Base-by-base conservation (phyloP, 2,888 invertebrate genomes). In the Macrosoma leucophasiata region DNA sequence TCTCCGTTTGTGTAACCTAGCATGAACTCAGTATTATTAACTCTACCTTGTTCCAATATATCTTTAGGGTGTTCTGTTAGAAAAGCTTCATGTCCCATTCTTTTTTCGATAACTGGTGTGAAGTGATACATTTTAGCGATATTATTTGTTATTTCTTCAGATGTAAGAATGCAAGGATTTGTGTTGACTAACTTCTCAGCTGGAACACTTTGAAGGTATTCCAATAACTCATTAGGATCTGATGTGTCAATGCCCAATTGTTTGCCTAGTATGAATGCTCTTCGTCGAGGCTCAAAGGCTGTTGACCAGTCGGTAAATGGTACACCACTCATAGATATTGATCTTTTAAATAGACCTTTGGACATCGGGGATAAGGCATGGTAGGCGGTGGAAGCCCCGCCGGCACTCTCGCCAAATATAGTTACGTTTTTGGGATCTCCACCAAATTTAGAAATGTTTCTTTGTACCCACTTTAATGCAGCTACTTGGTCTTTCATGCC, bases 1-100 rank as follows among this genome's bases (percentile, higher is more conserved):
- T 93, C 93, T 35, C 90, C 86, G 2, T 85, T 85, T 7, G 89
- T 92, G 5, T 89, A 59, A 2, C 93, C 93, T 14, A 89, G 79
- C 55, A 94, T 86, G 62, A 91, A 82, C 0, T 92, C 91, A 1
- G 88, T 79, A 17, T 66, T 48, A 21, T 63, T 63, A 5, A 86
- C 57, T 9, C 7, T 13, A 4, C 13, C 13, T 2, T 14, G 13
- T 50, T 56, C 62, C 18, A 63, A 43, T 17, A 43, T 27, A 12
- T 57, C 43, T 7, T 50, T 15, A 2, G 58, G 55, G 13, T 52
- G 39, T 38, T 61, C 59, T 0, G 50, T 58, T n/a, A 70, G 12
- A 19, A 70, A 69, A 32, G 52, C 49, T 3, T 59, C 53, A 18
- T 48, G 33, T 0, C 65, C 66, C 34, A 65, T 58, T 37, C 61